Base-by-base conservation (phyloP, 1,140 invertebrate species). In the Pseudomyrmex dendroicus region DNA sequence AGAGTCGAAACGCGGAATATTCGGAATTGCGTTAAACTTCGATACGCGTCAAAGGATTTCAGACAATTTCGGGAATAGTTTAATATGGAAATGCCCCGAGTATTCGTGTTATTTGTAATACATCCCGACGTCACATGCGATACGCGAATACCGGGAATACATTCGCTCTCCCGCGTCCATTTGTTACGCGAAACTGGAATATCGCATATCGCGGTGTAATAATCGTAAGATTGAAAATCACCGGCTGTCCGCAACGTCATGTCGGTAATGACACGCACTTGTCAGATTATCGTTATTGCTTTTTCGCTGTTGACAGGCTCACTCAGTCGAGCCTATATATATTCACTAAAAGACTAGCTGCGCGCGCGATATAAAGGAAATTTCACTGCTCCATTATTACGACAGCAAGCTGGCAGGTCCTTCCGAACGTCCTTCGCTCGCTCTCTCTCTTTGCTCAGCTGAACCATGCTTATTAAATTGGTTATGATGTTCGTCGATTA, bases 331-430 rank as follows among this genome's bases (percentile, higher is more conserved):
- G 72, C 72, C 35, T 35, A 35, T 35, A 35, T 35, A 35, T 80
- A 80, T 67, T 80, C 56, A n/a, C 73, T 22, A 44, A 68, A 48
- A 48, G 64, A 54, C 35, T 59, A 80, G 44, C 52, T 70, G 46
- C 44, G 66, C 35, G 46, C 44, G 66, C 54, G 44, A 59, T 78
- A n/a, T 59, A 70, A 77, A 57, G 74, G 74, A 67, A 57, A 77
- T 80, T 80, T 80, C 54, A 22, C 66, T 35, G 64, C 76, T 59
- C 76, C 76, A 61, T 80, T 80, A 80, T 80, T 66, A 56, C 66
- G 46, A 44, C 54, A 72, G 10, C 52, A 20, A 2, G 17, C 44
- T 70, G 76, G 59, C 76, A 72, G 66, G 61, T 80, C 54, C 54
- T 72, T 48, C 44, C 64, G 44, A 17, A n/a, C 64, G 62, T n/a